Percentiles rank a stretch among this genome's conserved stretches.
These are phyloP conservation scores for Chondrilla cf. caribensis DNA, from an alignment of 37 sponge, comb jelly and placozoan species.

Conservation along the genomic window DNA sequence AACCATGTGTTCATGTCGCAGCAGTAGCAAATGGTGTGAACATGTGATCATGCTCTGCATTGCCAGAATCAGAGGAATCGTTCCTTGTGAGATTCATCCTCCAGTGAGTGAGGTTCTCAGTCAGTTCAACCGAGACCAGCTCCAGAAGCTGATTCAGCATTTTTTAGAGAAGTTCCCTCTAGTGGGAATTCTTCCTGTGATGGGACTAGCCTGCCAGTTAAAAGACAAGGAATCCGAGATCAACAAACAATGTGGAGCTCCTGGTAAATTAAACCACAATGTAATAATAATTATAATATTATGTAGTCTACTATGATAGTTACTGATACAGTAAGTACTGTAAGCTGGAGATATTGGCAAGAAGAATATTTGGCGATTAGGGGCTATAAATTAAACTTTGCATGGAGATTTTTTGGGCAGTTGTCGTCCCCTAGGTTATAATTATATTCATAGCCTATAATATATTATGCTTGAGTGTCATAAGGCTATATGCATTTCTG, in stretches of 20 bases:
- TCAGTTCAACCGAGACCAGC: not conserved
- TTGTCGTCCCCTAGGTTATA: too few species aligned
- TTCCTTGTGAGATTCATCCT: not conserved
- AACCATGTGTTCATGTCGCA: not conserved
- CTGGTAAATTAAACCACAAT: not conserved
- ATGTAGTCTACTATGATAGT: too few species aligned
- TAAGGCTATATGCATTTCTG: too few species aligned
- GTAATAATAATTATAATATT: too few species aligned
- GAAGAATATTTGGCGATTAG: too few species aligned
- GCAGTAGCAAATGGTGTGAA: not conserved
- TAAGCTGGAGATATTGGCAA: too few species aligned
- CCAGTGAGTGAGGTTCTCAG: not conserved
- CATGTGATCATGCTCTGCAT: not conserved
- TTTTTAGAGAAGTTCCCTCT: not conserved
- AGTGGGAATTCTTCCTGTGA: not conserved
- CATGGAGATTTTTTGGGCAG: too few species aligned
- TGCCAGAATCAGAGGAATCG: not conserved
- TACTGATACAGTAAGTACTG: too few species aligned
- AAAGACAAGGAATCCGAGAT: not conserved
- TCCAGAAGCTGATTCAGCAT: not conserved
- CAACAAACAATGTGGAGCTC: not conserved
- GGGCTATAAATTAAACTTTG: too few species aligned
- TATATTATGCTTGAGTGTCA: too few species aligned
- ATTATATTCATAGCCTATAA: too few species aligned
- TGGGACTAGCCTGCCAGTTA: not conserved